Conservation (phyloP, 2,797 vertebrate genomes). For the Hyperoplus immaculatus region DNA sequence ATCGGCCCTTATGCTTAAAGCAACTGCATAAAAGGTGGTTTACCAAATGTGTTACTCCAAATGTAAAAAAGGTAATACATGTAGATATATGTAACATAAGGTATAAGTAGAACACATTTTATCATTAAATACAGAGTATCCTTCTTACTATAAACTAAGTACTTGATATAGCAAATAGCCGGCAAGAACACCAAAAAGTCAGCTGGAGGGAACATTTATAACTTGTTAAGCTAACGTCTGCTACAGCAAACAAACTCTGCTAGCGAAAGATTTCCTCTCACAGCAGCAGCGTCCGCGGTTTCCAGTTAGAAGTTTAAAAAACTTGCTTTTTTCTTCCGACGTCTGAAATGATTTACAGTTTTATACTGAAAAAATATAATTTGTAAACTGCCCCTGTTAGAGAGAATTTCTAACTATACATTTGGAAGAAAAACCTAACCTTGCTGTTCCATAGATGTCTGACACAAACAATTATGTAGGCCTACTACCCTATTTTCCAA, state of each 20-base stretch:
- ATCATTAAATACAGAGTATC: not conserved
- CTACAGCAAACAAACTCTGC: too few relatives aligned
- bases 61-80: too few relatives aligned
- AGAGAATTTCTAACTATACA: not conserved
- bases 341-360: not conserved
- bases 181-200: too few relatives aligned
- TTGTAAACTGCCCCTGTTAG: not conserved
- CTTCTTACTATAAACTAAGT: too few relatives aligned
- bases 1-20: not conserved
- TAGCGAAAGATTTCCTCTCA: too few relatives aligned
- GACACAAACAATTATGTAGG: not conserved
- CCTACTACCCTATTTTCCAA: not conserved
- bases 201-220: too few relatives aligned
- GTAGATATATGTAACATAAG: too few relatives aligned
- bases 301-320: not conserved
- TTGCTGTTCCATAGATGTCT: not conserved
- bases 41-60: too few relatives aligned
- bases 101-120: too few relatives aligned
- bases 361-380: not conserved
- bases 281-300: too few relatives aligned
- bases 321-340: not conserved
- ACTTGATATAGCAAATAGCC: too few relatives aligned
- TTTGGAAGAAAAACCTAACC: not conserved
- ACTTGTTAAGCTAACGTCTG: too few relatives aligned
- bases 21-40: not conserved